Base-by-base conservation (phyloP, 2,888 invertebrate species). In the Oligia fasciuncula region DNA sequence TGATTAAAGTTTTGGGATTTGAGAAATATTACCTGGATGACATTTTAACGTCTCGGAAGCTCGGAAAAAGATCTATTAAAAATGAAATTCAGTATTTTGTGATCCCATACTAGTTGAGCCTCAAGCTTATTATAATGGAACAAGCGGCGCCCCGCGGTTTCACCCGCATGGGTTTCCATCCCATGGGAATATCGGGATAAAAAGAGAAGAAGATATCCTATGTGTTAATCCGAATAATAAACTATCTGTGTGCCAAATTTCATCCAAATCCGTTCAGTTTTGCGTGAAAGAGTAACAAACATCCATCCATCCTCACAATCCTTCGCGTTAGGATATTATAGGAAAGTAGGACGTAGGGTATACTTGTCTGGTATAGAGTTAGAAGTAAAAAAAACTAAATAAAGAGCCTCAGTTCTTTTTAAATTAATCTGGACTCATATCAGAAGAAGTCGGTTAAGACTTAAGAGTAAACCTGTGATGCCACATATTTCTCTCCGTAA, bases 401-500 rank as follows among this genome's bases (percentile, higher is more conserved):
- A 11, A 51, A 67, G 4, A 49, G 1, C 17, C 57, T 51, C 17
- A 51, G 29, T 29, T 46, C 46, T 49, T 62, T 46, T 11, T 6
- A 62, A 23, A 69, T 73, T n/a, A 14, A 54, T 17, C 23, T 17
- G 13, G 13, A 0, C 23, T 65, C 35, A 43, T 51, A 71, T 40
- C 23, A 74, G 5, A 65, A 62, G 23, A 76, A 46, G 13, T 40
- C 60, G 4, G 17, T 60, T 49, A 49, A 49, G 49, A 49, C 11
- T 49, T 73, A 54, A 73, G 66, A 60, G 14, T 46, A 66, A 35
- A 3, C 4, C 9, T 14, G 29, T 68, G 13, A 67, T 67, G 51
- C 72, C 54, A 60, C 29, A 65, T 66, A 70, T 66, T 81, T 73
- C 11, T 73, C 35, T 82, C 66, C 8, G 65, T 77, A 77, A 66